These are phyloP conservation scores for Steinernema scapterisci DNA, from an alignment of 2,888 invertebrate species.

Conservation along the genomic window DNA sequence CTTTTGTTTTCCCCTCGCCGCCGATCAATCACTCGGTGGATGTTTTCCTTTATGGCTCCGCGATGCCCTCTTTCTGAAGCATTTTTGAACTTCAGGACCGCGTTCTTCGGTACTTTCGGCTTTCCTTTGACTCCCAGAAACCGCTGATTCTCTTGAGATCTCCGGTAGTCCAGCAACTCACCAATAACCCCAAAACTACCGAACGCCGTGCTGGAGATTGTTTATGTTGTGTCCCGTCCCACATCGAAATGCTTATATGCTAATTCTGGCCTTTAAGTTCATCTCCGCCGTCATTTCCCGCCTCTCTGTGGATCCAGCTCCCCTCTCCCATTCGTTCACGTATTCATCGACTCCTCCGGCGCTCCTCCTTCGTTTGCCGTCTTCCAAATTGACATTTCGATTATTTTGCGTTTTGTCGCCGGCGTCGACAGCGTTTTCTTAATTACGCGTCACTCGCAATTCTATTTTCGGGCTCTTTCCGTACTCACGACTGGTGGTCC, in stretches of 20 bases:
- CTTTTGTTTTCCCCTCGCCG: constrained; percentile 13
- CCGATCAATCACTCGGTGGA: constrained; percentile 11
- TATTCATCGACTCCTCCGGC: constrained; percentile 3
- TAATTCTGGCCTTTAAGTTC: not conserved
- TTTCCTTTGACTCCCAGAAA: too few relatives aligned
- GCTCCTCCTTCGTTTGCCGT: not conserved
- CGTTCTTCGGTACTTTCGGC: too few relatives aligned
- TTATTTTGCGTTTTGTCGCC: constrained; percentile 22
- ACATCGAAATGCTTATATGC: too few relatives aligned
- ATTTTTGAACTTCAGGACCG: too few relatives aligned
- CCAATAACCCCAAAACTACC: too few relatives aligned
- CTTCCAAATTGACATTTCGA: constrained; percentile 12
- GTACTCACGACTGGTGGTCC: too few relatives aligned
- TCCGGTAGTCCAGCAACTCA: too few relatives aligned
- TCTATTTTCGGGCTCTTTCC: not conserved
- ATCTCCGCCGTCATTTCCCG: constrained; percentile 24
- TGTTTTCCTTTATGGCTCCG: not conserved
- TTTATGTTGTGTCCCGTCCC: too few relatives aligned
- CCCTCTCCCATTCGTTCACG: not conserved
- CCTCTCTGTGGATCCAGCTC: not conserved
- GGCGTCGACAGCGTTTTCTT: not conserved
- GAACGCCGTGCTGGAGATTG: too few relatives aligned
- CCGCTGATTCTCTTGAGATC: too few relatives aligned
- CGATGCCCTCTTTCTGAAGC: too few relatives aligned
- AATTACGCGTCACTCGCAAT: not conserved